Conservation (phyloP, 2,113 vertebrate genomes). For the Xenotilapia leptura region DNA sequence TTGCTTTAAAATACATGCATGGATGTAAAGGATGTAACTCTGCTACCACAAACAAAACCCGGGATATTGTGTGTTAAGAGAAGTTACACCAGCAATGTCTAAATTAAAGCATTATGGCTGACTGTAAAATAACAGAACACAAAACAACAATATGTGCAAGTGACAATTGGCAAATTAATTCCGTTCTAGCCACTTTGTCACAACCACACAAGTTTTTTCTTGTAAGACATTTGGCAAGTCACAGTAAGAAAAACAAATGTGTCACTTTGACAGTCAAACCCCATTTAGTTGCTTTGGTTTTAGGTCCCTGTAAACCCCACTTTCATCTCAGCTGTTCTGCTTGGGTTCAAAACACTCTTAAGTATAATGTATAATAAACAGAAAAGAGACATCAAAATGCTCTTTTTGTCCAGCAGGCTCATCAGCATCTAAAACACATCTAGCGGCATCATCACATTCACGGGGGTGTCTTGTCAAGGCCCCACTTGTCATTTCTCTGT, state of each 20-base stretch:
- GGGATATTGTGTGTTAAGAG: too few relatives aligned
- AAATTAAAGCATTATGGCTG: too few relatives aligned
- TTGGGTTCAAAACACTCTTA: not conserved
- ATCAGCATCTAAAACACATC: constrained; percentile 19
- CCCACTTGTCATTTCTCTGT: constrained; percentile 14
- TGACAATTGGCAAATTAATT: too few relatives aligned
- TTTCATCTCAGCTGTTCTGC: not conserved
- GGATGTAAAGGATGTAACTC: too few relatives aligned
- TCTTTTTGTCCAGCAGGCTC: not conserved
- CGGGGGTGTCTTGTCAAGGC: not conserved
- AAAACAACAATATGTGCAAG: too few relatives aligned
- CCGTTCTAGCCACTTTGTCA: too few relatives aligned
- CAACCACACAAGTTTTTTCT: not conserved
- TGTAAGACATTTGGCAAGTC: not conserved
- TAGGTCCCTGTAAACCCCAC: not conserved
- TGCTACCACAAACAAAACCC: too few relatives aligned
- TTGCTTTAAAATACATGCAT: too few relatives aligned
- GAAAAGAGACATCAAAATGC: not conserved
- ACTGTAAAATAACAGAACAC: too few relatives aligned
- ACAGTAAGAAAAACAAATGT: not conserved
- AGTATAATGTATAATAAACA: not conserved
- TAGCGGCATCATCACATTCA: constrained; percentile 2
- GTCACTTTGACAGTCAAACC: not conserved
- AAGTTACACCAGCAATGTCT: too few relatives aligned
- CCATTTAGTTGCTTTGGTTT: not conserved